Base-by-base conservation (phyloP, 2,113 vertebrate genomes). In the Desmodus rotundus region DNA sequence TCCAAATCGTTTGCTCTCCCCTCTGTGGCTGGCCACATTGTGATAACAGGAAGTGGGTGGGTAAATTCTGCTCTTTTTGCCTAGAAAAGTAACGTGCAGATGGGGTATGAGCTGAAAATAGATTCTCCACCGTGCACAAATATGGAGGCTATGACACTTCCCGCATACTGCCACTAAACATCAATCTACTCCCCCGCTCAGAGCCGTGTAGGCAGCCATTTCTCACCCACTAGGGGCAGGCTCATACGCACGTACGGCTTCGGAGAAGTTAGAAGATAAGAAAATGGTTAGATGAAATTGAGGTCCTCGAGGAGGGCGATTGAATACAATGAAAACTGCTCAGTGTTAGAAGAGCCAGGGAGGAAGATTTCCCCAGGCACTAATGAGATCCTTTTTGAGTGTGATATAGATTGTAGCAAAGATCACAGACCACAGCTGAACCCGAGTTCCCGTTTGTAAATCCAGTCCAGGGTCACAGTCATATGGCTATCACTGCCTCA, bases 291-390 rank as follows among this genome's bases (percentile, higher is more conserved):
- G 72, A 83, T 45, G 72, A 17, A 67, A 86, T 67, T 12, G 26
- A 82, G 94, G 56, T 95, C 86, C 65, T 41, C 33, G 58, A 26
- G 54, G 43, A 95, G 82, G 33, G 86, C 50, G 94, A 88, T 36
- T 0, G 0, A 65, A 70, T 65, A 20, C 85, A 96, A 96, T 96
- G 91, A 96, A 82, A 96, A 85, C 56, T 45, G 81, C 61, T 87
- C 65, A 45, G 52, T 74, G 13, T 68, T n/a, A 24, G 58, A 96
- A 86, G 33, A 28, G 24, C 36, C 16, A 5, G 26, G 36, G 54
- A 88, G 61, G 33, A 81, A 72, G 84, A 63, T 68, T 70, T 87
- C 88, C 70, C 56, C 14, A 11, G 80, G 72, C 3, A 0, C 82
- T 93, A 78, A 91, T 86, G 88, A 96, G 58, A 77, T 38, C 36